phyloP scores from a whole-genome alignment of 53 echinoderm and acorn worm genomes.

The Holothuria scabra region DNA sequence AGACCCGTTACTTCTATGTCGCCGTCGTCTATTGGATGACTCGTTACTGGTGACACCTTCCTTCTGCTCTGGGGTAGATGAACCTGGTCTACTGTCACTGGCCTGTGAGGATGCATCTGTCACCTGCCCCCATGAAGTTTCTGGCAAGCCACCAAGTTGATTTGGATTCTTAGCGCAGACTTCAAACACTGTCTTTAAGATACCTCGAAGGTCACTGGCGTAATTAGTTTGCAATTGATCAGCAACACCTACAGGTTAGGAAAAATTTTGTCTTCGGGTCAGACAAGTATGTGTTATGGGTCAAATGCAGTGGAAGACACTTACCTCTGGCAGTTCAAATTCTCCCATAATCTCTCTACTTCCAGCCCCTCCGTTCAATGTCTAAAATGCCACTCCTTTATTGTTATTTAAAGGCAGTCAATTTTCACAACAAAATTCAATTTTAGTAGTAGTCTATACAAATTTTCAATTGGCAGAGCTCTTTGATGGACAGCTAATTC shows the following conservation, averaged over 20 bases:
- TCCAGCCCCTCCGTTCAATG: too few relatives aligned
- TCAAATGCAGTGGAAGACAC: too few relatives aligned
- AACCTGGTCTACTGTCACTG: slow-evolving; percentile 9
- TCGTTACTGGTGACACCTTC: neutral
- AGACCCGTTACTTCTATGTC: slow-evolving; percentile 65
- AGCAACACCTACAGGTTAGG: slow-evolving; percentile 72
- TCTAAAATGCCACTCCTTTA: too few relatives aligned
- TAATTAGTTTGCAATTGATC: slow-evolving; percentile 99
- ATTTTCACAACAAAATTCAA: too few relatives aligned
- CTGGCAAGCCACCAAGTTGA: slow-evolving; percentile 13
- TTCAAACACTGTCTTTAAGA: slow-evolving; percentile 94
- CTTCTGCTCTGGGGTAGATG: slow-evolving; percentile 23
- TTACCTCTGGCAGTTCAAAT: too few relatives aligned
- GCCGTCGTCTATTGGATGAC: slow-evolving; percentile 26
- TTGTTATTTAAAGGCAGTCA: too few relatives aligned
- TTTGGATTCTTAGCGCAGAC: slow-evolving; percentile 67
- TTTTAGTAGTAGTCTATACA: too few relatives aligned
- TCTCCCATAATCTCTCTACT: too few relatives aligned
- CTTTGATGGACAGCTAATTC: too few relatives aligned
- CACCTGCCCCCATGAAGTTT: neutral
- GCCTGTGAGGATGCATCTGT: neutral
- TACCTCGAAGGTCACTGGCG: slow-evolving; percentile 92
- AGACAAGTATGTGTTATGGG: too few relatives aligned
- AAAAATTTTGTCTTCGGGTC: too few relatives aligned
- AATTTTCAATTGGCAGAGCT: too few relatives aligned